These are phyloP conservation scores for Clivina fossor DNA, from an alignment of 2,888 invertebrate genomes.

Conservation along the genomic window DNA sequence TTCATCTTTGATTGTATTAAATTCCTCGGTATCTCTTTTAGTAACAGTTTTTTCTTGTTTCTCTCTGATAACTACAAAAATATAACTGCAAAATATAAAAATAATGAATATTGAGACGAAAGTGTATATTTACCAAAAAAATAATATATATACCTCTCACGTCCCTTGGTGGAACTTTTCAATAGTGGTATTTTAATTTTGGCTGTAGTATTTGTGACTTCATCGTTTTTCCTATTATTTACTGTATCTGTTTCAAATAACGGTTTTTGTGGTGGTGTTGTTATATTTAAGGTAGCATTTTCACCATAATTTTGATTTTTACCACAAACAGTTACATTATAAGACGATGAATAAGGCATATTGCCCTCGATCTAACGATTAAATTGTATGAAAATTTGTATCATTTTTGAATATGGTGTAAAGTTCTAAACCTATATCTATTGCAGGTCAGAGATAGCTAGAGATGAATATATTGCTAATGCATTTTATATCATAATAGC, in stretches of 20 bases:
- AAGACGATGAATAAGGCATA: slow-evolving; percentile 24
- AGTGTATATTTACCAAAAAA: too few relatives aligned
- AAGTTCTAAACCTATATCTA: too few relatives aligned
- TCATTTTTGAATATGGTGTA: too few relatives aligned
- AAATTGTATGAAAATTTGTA: too few relatives aligned
- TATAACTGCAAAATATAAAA: slow-evolving; percentile 12
- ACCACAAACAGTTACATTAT: slow-evolving; percentile 12
- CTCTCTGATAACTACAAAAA: slow-evolving; percentile 15
- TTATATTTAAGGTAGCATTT: slow-evolving; percentile 10
- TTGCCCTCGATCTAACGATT: slow-evolving; percentile 18
- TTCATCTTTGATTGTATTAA: neutral
- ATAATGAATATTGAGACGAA: neutral
- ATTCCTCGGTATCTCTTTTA: slow-evolving; percentile 9
- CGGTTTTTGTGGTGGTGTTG: slow-evolving; percentile 27
- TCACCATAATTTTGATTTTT: slow-evolving; percentile 11
- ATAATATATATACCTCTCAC: too few relatives aligned
- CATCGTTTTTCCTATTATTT: too few relatives aligned
- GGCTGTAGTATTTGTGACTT: slow-evolving; percentile 19
- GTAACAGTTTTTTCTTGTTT: slow-evolving; percentile 2
- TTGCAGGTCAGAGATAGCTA: too few relatives aligned
- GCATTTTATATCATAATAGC: too few relatives aligned
- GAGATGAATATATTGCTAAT: too few relatives aligned
- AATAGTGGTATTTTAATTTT: slow-evolving; percentile 12
- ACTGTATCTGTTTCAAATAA: slow-evolving; percentile 2
- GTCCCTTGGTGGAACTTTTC: too few relatives aligned